These are phyloP conservation scores for Polyommatus icarus DNA, from an alignment of 2,888 invertebrate genomes.

Conservation along the genomic window DNA sequence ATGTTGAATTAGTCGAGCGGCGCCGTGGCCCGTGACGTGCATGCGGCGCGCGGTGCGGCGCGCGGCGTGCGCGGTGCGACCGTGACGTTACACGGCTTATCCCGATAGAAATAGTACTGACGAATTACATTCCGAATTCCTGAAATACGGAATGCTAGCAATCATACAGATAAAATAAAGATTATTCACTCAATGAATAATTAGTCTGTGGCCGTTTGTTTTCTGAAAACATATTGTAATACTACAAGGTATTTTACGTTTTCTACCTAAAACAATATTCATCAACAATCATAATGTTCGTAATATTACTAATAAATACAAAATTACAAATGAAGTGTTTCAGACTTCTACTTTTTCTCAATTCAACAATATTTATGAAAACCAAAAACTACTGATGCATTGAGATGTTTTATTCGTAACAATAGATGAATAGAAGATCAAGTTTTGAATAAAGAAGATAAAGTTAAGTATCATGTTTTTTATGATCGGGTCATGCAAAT, in stretches of 20 bases:
- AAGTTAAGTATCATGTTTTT: background rate
- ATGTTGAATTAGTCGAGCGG: conserved; percentile 40
- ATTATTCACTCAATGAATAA: conserved; percentile 34
- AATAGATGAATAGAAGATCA: too few relatives aligned
- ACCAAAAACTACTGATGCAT: background rate
- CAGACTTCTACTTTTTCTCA: background rate
- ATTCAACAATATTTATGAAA: background rate
- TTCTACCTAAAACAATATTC: background rate
- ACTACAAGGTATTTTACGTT: conserved; percentile 9
- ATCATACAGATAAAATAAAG: conserved; percentile 48
- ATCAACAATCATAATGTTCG: background rate
- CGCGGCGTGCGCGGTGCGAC: conserved; percentile 29
- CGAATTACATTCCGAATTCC: conserved; percentile 64
- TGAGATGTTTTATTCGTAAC: background rate
- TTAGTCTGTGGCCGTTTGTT: background rate
- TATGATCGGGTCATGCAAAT: background rate
- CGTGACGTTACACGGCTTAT: conserved; percentile 59
- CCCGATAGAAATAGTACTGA: conserved; percentile 69
- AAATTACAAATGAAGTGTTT: background rate
- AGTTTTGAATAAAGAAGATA: background rate
- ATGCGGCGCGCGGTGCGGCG: too few relatives aligned
- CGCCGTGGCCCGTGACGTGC: conserved; percentile 48
- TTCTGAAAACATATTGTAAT: background rate
- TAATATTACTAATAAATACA: background rate
- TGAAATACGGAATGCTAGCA: conserved; percentile 57